Conservation (phyloP, 2,113 vertebrate genomes). For the Solenodon paradoxus region DNA sequence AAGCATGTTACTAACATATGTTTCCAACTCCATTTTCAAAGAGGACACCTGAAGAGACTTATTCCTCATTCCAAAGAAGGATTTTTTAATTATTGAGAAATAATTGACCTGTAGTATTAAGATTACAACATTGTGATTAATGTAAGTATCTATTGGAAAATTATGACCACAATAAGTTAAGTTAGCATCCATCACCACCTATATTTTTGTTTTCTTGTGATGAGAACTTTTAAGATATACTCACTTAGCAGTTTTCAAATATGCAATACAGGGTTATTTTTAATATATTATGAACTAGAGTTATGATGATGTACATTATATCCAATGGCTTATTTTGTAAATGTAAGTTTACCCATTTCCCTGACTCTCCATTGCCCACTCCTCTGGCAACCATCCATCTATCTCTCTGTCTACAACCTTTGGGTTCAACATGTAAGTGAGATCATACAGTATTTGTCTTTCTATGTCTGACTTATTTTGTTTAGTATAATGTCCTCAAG, state of each 20-base stretch:
- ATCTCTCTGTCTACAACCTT: not conserved
- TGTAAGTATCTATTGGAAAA: not conserved
- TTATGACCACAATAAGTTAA: not conserved
- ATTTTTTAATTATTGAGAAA: not conserved
- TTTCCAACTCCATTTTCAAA: slow-evolving; percentile 24
- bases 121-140: not conserved
- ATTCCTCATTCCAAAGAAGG: not conserved
- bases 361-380: not conserved
- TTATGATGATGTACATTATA: not conserved
- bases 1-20: not conserved
- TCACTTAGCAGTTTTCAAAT: not conserved
- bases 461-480: not conserved
- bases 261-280: not conserved
- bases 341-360: not conserved
- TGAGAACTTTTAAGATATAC: not conserved
- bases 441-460: not conserved
- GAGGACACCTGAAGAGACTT: not conserved
- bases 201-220: not conserved
- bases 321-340: not conserved
- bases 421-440: not conserved
- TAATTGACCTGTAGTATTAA: not conserved
- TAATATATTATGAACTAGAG: not conserved
- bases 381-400: not conserved
- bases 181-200: not conserved
- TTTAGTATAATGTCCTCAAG: not conserved